Conservation (phyloP, 2,113 vertebrate species). For the Tricholaema leucomelas region DNA sequence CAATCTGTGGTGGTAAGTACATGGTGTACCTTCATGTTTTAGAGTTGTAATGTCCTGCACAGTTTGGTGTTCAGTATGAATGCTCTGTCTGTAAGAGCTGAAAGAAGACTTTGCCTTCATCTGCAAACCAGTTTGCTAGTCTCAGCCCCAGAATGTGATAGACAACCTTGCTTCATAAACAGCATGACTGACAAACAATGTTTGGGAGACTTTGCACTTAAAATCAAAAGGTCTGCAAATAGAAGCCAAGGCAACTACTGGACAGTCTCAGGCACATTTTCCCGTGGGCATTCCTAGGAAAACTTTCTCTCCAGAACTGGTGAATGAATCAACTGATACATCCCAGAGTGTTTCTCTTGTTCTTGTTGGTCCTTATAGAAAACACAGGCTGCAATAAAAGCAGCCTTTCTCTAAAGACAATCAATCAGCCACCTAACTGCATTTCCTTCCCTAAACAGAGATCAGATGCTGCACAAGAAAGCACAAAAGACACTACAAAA, state of each 20-base stretch:
- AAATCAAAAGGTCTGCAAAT: slow-evolving; percentile 8
- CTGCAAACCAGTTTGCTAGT: background rate
- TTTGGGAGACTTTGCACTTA: background rate
- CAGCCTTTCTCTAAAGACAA: slow-evolving; percentile 19
- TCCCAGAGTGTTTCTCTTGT: background rate
- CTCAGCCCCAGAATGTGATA: background rate
- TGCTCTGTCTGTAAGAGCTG: background rate
- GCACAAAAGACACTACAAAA: slow-evolving; percentile 49
- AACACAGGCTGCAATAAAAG: slow-evolving; percentile 13
- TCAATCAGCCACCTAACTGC: slow-evolving; percentile 34
- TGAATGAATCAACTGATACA: slow-evolving; percentile 17
- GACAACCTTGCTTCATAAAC: background rate
- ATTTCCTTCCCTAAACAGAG: slow-evolving; percentile 48
- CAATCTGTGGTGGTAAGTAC: background rate
- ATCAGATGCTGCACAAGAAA: slow-evolving; percentile 47
- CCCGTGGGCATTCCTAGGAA: slow-evolving; percentile 8
- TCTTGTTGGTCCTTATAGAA: slow-evolving; percentile 18
- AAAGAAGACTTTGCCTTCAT: background rate
- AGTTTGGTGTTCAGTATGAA: background rate
- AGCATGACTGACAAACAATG: background rate
- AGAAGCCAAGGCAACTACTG: background rate
- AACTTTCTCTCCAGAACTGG: background rate
- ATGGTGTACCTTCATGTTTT: background rate
- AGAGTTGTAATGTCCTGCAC: background rate
- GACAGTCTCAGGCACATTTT: background rate